These are phyloP conservation scores for Philereme transversata DNA, from an alignment of 2,888 invertebrate species.

Conservation along the genomic window DNA sequence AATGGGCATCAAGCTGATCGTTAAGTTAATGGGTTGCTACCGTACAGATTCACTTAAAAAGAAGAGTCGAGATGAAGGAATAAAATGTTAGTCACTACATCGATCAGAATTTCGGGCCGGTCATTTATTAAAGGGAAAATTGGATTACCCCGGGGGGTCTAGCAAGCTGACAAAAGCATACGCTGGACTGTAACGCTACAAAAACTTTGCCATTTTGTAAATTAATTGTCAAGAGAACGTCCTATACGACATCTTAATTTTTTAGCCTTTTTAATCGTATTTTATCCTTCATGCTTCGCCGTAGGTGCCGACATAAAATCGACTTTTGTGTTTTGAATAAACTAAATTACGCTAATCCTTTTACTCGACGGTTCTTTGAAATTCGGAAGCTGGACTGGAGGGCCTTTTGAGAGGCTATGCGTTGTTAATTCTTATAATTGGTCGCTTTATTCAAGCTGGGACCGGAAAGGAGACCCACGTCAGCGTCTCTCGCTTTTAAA, in stretches of 20 bases:
- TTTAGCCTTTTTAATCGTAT: constrained; percentile 33
- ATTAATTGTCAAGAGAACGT: constrained; percentile 47
- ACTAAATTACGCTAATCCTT: constrained; percentile 70
- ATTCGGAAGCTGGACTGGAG: constrained; percentile 73
- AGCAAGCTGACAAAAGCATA: constrained; percentile 61
- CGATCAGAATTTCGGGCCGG: constrained; percentile 47
- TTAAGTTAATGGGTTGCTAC: constrained; percentile 41
- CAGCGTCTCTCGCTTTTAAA: constrained; percentile 67
- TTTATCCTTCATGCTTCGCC: constrained; percentile 40
- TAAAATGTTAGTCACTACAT: constrained; percentile 41
- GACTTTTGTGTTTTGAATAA: constrained; percentile 48
- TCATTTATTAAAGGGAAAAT: constrained; percentile 57
- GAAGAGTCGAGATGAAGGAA: constrained; percentile 28
- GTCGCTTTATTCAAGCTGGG: constrained; percentile 63
- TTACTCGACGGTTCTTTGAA: constrained; percentile 66
- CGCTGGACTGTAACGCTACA: constrained; percentile 52
- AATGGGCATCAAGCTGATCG: constrained; percentile 39
- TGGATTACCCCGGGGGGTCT: constrained; percentile 69
- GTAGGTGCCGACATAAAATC: constrained; percentile 37
- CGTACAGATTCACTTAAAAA: constrained; percentile 35
- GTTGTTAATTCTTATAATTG: constrained; percentile 76
- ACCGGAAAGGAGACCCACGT: constrained; percentile 79
- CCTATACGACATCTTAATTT: constrained; percentile 36
- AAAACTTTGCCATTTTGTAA: constrained; percentile 52
- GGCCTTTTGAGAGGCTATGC: constrained; percentile 60